phyloP scores from a whole-genome alignment of 2,888 invertebrate genomes.

The Globia sparganii region DNA sequence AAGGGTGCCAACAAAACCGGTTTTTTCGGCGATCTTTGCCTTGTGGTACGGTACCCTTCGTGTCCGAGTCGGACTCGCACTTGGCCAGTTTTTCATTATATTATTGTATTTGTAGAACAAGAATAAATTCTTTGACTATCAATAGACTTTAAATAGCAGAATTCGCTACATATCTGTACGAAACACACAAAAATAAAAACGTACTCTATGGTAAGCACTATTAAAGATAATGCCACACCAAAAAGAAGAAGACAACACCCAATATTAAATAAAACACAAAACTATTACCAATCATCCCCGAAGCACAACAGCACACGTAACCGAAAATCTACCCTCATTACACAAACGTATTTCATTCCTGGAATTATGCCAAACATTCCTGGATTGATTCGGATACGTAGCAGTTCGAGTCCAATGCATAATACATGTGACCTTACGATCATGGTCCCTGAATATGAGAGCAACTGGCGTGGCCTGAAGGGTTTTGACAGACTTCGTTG shows the following conservation, averaged over 20 bases:
- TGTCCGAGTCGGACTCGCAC: too few relatives aligned
- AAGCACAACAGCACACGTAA: slow-evolving; percentile 58
- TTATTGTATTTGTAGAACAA: not conserved
- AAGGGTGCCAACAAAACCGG: too few relatives aligned
- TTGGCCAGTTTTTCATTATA: too few relatives aligned
- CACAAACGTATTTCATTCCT: slow-evolving; percentile 77
- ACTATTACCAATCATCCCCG: slow-evolving; percentile 62
- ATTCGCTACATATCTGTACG: not conserved
- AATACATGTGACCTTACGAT: slow-evolving; percentile 83
- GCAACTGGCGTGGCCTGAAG: slow-evolving; percentile 68
- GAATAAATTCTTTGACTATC: too few relatives aligned
- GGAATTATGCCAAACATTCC: slow-evolving; percentile 78
- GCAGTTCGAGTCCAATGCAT: slow-evolving; percentile 81
- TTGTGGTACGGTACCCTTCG: too few relatives aligned
- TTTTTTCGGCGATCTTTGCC: too few relatives aligned
- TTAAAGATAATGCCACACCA: too few relatives aligned
- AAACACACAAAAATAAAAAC: too few relatives aligned
- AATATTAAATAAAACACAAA: slow-evolving; percentile 42
- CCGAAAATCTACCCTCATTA: slow-evolving; percentile 73
- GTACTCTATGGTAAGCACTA: too few relatives aligned
- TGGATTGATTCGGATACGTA: slow-evolving; percentile 83
- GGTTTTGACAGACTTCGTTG: slow-evolving; percentile 74
- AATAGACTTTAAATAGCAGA: not conserved
- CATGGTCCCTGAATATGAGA: slow-evolving; percentile 75
- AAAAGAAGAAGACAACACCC: not conserved